Evolutionary conservation across 2,888 invertebrate genomes (phyloP).

Genomic region (Watsonalla cultraria): DNA sequence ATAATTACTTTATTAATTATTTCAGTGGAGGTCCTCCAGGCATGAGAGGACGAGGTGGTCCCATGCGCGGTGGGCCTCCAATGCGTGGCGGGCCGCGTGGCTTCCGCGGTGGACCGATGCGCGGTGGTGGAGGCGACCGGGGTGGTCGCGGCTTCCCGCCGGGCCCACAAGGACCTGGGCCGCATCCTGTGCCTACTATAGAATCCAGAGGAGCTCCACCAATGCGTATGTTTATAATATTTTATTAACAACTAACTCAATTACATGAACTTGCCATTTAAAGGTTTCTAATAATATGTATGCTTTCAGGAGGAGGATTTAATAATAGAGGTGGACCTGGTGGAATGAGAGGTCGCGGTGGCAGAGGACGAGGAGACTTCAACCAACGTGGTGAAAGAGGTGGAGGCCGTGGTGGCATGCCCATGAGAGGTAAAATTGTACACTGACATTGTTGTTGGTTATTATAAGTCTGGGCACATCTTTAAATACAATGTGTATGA

Average conservation of each 20-base stretch:
- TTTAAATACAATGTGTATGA: neutral
- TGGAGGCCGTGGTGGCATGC: slow-evolving; percentile 62
- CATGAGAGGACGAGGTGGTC: slow-evolving; percentile 66
- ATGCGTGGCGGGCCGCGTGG: slow-evolving; percentile 64
- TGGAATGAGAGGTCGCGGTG: slow-evolving; percentile 61
- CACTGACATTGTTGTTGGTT: neutral
- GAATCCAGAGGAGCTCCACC: slow-evolving; percentile 63
- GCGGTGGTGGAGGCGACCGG: slow-evolving; percentile 63
- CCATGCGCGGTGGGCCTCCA: slow-evolving; percentile 48
- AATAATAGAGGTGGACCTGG: slow-evolving; percentile 65
- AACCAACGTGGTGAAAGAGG: slow-evolving; percentile 60
- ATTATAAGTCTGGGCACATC: neutral
- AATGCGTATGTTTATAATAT: slow-evolving; percentile 41
- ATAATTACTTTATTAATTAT: too few relatives aligned
- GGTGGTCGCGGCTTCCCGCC: slow-evolving; percentile 66
- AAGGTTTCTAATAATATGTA: neutral
- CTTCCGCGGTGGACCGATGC: slow-evolving; percentile 65
- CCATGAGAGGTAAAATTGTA: slow-evolving; percentile 56
- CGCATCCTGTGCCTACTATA: slow-evolving; percentile 71
- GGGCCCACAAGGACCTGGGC: slow-evolving; percentile 69
- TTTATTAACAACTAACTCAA: neutral
- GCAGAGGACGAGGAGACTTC: slow-evolving; percentile 66
- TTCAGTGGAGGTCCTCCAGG: slow-evolving; percentile 57
- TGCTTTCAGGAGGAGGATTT: slow-evolving; percentile 52
- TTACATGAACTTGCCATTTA: slow-evolving; percentile 4